phyloP scores from a whole-genome alignment of 2,888 invertebrate species.

The Eueremaeus valkanovi region DNA sequence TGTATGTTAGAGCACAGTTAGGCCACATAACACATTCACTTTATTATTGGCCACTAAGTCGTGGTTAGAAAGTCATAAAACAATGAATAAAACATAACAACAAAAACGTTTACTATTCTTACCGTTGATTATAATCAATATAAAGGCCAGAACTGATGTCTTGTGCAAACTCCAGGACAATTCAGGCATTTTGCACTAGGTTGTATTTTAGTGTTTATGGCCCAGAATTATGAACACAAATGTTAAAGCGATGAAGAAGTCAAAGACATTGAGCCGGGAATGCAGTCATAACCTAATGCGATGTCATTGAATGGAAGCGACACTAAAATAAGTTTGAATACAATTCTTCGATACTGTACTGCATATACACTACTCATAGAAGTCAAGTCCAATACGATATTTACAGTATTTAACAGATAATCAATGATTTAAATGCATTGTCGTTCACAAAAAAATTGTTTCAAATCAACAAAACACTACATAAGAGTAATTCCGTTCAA shows the following conservation, averaged over 20 bases:
- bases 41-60: background rate
- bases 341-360: background rate
- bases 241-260: background rate
- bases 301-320: background rate
- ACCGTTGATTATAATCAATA: constrained; percentile 21
- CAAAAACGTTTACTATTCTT: background rate
- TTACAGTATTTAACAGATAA: too few species aligned
- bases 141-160: constrained; percentile 5
- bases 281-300: background rate
- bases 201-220: background rate
- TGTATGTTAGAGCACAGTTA: background rate
- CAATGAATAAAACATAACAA: constrained; percentile 1
- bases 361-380: background rate
- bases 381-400: too few species aligned
- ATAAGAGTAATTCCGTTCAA: background rate
- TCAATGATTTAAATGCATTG: constrained; percentile 1
- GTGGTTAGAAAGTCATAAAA: background rate
- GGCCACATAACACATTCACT: background rate
- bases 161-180: background rate
- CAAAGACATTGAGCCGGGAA: background rate
- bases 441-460: background rate
- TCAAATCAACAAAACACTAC: too few species aligned
- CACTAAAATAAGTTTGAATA: background rate
- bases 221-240: background rate
- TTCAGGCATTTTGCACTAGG: background rate